Evolutionary conservation across 2,113 vertebrate genomes (phyloP), one percentile per base, ranked within the genome.

Genomic region (Dryoscopus gambensis): DNA sequence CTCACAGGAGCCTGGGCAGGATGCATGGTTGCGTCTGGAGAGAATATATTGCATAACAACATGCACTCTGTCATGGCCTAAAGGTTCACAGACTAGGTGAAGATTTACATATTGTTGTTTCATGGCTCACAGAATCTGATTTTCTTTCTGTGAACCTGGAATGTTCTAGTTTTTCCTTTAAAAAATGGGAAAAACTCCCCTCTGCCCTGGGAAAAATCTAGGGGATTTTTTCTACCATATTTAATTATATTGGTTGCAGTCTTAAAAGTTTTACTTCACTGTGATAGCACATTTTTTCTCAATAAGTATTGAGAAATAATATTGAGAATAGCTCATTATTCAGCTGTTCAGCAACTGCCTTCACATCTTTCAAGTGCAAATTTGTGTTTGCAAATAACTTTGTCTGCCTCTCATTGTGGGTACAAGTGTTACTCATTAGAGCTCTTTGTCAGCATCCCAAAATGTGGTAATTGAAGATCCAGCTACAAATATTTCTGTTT

Each of bases 351-450:
- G 56, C 73, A 88, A 84, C 47, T 68, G 76, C 52, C 53, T 82
- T 84, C 0, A 0, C 40, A 17, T 82, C 67, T 94, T 89, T 80
- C 60, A 92, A 93, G 85, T 42, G 68, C 79, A 90, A 84, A 90
- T 96, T 64, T 57, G 64, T 77, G 73, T 93, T 90, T 89, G 83
- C 80, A 90, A 75, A 87, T 90, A 84, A 84, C 39, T 74, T 81
- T 62, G 64, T 40, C 75, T 86, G 49, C 68, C 47, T 90, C 64
- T 77, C 76, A 35, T 76, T 93, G 87, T 82, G 80, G 44, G 62
- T 89, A 84, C 91, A 87, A 95, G 80, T 79, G 90, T 90, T 95
- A 39, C 60, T 94, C 69, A 60, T 93, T 90, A 94, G 67, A 93
- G 49, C 68, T 68, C 70, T 91, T 77, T 89, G 85, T 93, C 10